Conservation (phyloP, 2,113 vertebrate genomes). For the Vulpes lagopus region DNA sequence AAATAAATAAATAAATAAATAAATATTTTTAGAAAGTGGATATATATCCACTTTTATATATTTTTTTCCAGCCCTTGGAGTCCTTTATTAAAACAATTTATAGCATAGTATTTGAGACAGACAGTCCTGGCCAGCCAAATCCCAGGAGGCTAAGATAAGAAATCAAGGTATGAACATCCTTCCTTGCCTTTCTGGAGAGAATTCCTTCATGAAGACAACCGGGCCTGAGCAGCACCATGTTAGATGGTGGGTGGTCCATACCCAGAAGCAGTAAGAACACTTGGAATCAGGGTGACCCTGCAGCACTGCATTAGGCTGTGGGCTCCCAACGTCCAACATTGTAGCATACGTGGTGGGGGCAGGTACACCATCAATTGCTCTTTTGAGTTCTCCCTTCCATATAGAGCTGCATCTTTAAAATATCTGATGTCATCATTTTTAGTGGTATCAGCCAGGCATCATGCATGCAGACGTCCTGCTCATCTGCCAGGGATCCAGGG, state of each 20-base stretch:
- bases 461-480: conserved; percentile 97
- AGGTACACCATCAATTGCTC: conserved; percentile 84
- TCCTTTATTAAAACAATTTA: conserved; percentile 79
- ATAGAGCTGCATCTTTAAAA: conserved; percentile 99
- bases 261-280: conserved; percentile 85
- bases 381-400: conserved; percentile 97
- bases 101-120: conserved; percentile 59
- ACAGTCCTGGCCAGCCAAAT: background rate
- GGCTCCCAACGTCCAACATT: background rate
- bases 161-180: background rate
- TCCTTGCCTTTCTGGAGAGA: background rate
- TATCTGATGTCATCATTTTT: conserved; percentile 98
- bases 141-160: conserved; percentile 35
- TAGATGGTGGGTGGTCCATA: conserved; percentile 31
- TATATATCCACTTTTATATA: background rate
- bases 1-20: background rate
- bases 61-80: conserved; percentile 56
- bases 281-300: conserved; percentile 79
- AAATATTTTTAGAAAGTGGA: background rate
- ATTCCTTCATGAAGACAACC: background rate
- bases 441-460: conserved; percentile 96
- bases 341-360: background rate
- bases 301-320: background rate
- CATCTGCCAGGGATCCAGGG: conserved; percentile 90
- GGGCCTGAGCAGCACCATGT: background rate